Conservation (phyloP, 2,888 invertebrate genomes). For the Bombyx huttoni region DNA sequence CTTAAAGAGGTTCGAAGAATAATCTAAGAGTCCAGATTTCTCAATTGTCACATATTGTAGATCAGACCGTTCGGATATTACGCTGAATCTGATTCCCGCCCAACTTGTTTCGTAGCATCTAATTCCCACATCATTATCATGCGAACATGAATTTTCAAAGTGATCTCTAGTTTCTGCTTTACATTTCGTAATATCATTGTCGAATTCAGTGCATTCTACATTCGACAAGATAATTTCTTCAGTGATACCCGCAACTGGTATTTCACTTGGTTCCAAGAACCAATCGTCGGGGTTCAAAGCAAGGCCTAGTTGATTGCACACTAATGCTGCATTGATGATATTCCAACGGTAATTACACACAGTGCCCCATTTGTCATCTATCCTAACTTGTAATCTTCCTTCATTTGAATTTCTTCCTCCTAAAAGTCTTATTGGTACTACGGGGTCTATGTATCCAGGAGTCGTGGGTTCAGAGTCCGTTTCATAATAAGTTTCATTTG, state of each 20-base stretch:
- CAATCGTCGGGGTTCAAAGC: slow-evolving; percentile 94
- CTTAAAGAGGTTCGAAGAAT: slow-evolving; percentile 87
- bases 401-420: slow-evolving; percentile 87
- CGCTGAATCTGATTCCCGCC: slow-evolving; percentile 94
- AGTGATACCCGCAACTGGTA: slow-evolving; percentile 82
- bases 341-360: slow-evolving; percentile 98
- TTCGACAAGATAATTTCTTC: slow-evolving; percentile 87
- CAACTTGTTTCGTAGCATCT: slow-evolving; percentile 92
- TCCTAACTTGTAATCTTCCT: slow-evolving; percentile 88
- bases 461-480: slow-evolving; percentile 74
- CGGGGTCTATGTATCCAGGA: slow-evolving; percentile 72
- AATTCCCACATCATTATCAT: slow-evolving; percentile 90
- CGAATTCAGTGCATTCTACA: slow-evolving; percentile 91
- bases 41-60: slow-evolving; percentile 91
- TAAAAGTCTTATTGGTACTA: slow-evolving; percentile 82
- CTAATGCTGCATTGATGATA: slow-evolving; percentile 89
- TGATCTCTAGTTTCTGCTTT: slow-evolving; percentile 81
- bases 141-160: slow-evolving; percentile 90
- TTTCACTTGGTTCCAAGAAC: slow-evolving; percentile 85
- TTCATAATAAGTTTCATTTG: slow-evolving; percentile 75
- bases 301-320: slow-evolving; percentile 95
- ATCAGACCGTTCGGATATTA: slow-evolving; percentile 88
- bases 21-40: slow-evolving; percentile 94
- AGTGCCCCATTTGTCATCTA: slow-evolving; percentile 95
- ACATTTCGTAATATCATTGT: slow-evolving; percentile 91